Evolutionary conservation across 2,797 vertebrate species (phyloP), one percentile per base, ranked within the genome.

Genomic region (Fistularia commersonii): DNA sequence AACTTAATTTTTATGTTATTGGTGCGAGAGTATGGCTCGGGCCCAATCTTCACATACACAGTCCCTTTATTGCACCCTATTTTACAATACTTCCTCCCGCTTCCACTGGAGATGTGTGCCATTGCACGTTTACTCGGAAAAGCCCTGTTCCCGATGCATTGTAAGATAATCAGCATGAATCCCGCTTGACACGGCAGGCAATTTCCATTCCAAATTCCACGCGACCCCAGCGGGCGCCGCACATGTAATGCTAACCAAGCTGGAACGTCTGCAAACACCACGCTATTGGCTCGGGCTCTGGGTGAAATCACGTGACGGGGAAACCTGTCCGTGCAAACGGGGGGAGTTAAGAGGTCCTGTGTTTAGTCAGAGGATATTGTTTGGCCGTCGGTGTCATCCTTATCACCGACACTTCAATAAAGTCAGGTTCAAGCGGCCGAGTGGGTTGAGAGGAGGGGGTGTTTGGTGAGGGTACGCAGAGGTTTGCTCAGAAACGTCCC

Each of bases 361-460:
- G 50, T 68, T 72, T 55, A 32, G 51, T 61, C 63, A 45, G 51
- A 57, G 32, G 48, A 45, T 41, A 65, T 75, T 74, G 76, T 81
- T 50, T 3, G 56, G 55, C 67, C 72, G 76, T 77, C 76, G 68
- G 55, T 64, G 46, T 48, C 49, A 5, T 66, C 74, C 62, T 56
- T 65, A 64, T 77, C 61, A 45, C 55, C 49, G 51, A 66, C 57
- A 48, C 56, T 54, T 66, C 61, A 56, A 72, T 72, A 69, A 76
- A 73, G 57, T 23, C 61, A 36, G 39, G 32, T 54, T 23, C 23
- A 23, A 42, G 6, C 11, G 23, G 41, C 32, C 32, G n/a, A 23
- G 10, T 37, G 41, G 54, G 54, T 3, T 9, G 40, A 45, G 45
- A 12, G 51, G 54, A 45, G 14, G 38, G 13, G 7, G 45, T 56